A percentile compares a stretch with the other conserved stretches of the same genome.
Evolutionary conservation across 2,797 vertebrate genomes (phyloP).

Genomic region (Acomys russatus): DNA sequence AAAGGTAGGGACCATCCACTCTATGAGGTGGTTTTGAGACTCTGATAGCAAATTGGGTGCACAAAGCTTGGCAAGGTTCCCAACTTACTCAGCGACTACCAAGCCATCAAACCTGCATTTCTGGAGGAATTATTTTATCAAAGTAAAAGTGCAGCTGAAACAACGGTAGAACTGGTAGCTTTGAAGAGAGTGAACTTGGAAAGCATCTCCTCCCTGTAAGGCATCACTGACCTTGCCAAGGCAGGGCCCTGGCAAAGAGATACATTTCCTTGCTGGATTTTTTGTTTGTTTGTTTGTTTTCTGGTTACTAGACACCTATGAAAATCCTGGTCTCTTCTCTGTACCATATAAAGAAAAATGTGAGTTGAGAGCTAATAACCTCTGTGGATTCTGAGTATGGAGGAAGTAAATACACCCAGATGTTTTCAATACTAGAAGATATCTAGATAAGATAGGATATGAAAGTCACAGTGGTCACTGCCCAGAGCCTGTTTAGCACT

Average conservation of each 20-base stretch:
- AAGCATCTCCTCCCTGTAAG: neutral
- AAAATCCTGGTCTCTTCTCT: neutral
- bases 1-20: conserved; percentile 30
- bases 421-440: neutral
- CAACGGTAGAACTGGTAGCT: neutral
- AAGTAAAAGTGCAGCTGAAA: neutral
- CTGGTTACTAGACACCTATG: neutral
- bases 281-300: neutral
- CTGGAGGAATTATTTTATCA: conserved; percentile 60
- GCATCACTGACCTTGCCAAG: neutral
- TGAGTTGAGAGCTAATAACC: neutral
- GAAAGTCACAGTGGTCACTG: neutral
- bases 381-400: neutral
- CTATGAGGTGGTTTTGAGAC: conserved; percentile 35
- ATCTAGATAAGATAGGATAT: neutral
- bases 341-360: conserved; percentile 1
- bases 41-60: conserved; percentile 44
- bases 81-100: neutral
- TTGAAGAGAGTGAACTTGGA: conserved; percentile 21
- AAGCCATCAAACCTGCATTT: neutral
- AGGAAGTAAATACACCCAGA: neutral
- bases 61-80: conserved; percentile 40
- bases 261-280: conserved; percentile 1
- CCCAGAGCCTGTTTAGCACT: neutral
- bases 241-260: neutral